Base-by-base conservation (phyloP, 2,797 vertebrate species). In the Sebastes itinus region DNA sequence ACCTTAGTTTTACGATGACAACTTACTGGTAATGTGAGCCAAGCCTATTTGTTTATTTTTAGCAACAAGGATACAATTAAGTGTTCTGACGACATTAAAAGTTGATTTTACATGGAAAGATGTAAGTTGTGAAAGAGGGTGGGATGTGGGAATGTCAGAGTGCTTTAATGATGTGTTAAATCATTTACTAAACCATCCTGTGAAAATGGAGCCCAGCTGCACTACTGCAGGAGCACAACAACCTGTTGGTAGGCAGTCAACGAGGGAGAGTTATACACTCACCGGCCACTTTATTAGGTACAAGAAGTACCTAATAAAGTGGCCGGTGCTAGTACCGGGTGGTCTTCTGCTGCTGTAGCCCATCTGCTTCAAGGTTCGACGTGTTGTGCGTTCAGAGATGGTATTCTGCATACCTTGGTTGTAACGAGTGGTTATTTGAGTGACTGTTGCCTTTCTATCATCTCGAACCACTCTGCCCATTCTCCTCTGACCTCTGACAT, bases 141-240 rank as follows among this genome's bases (percentile, higher is more conserved):
- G 67, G 69, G 70, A 64, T 62, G 65, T 80, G 35, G 60, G 54
- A 78, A 81, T 54, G 68, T 71, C 9, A 7, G 13, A 64, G 75
- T 54, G 67, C 32, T 87, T 93, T 91, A 88, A 91, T 86, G 78
- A 86, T 67, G 84, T 89, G 88, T 92, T 87, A 87, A 89, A 91
- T 77, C 73, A 82, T 77, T 84, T 77, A 74, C 52, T 75, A 71
- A 91, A 90, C 71, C 63, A 65, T 87, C 56, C 67, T 25, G 61
- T 63, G 63, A 70, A 87, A 90, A 91, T 87, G 62, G 80, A 80
- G 78, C 23, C 78, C 86, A 89, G 85, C 79, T 88, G 83, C 72
- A 74, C 62, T 35, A 42, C 64, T 79, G 60, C 70, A 65, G 59
- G 25, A 75, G 25, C 67, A 68, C n/a, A 46, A 83, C 76, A 78